A percentile compares a stretch with the other conserved stretches of the same genome.
These are phyloP conservation scores for Drosophila acutilabella DNA, from an alignment of 2,888 invertebrate species.

Conservation along the genomic window DNA sequence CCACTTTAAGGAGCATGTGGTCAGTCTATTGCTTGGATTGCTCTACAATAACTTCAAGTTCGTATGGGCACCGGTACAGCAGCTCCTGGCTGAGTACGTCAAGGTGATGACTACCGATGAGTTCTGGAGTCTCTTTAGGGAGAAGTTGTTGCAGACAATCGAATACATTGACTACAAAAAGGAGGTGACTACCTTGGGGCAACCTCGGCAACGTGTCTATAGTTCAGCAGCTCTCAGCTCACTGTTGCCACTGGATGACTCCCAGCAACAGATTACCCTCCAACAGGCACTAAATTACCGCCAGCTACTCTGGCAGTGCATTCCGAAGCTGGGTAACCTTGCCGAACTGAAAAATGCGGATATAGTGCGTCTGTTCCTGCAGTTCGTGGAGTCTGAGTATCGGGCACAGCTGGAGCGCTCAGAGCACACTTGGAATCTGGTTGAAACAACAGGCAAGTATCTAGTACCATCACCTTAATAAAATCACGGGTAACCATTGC, in stretches of 20 bases:
- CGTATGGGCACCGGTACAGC: slow-evolving; percentile 93
- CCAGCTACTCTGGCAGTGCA: slow-evolving; percentile 92
- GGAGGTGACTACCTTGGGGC: slow-evolving; percentile 4
- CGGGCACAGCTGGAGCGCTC: slow-evolving; percentile 87
- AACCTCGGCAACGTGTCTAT: slow-evolving; percentile 19
- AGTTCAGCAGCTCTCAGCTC: slow-evolving; percentile 54
- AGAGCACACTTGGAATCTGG: slow-evolving; percentile 87
- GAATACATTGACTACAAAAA: slow-evolving; percentile 85
- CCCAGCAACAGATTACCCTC: slow-evolving; percentile 45
- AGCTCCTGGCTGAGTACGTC: slow-evolving; percentile 91
- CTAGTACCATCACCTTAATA: background rate
- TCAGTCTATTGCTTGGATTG: slow-evolving; percentile 93
- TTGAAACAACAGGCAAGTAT: slow-evolving; percentile 66
- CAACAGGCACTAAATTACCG: slow-evolving; percentile 88
- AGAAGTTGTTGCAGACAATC: slow-evolving; percentile 87
- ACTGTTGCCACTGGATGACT: slow-evolving; percentile 42
- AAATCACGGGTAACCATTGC: background rate
- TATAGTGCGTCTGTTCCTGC: slow-evolving; percentile 91
- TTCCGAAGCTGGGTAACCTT: slow-evolving; percentile 90
- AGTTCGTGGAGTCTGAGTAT: slow-evolving; percentile 89
- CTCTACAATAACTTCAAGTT: slow-evolving; percentile 95
- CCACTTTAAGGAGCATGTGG: slow-evolving; percentile 88
- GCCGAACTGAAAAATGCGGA: slow-evolving; percentile 93
- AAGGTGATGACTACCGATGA: slow-evolving; percentile 87
- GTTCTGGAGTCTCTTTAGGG: slow-evolving; percentile 91